These are phyloP conservation scores for Cataglyphis livida DNA, from an alignment of 2,888 invertebrate genomes.

Conservation along the genomic window DNA sequence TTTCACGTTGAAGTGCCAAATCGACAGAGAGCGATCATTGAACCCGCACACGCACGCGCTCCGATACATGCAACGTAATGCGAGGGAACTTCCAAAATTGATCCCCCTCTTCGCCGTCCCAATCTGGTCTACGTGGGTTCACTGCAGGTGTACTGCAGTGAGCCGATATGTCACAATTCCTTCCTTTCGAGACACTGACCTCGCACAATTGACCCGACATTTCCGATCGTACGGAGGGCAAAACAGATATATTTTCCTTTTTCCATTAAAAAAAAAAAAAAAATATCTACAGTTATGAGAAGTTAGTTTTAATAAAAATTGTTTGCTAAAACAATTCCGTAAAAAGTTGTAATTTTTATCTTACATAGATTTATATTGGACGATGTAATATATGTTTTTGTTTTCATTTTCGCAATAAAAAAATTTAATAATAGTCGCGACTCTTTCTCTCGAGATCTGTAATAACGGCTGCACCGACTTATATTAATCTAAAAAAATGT, in stretches of 20 bases:
- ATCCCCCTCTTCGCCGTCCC: not conserved
- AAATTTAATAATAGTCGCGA: constrained; percentile 28
- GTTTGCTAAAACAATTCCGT: not conserved
- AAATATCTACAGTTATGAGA: not conserved
- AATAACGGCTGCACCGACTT: constrained; percentile 23
- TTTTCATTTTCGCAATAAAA: not conserved
- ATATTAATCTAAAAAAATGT: constrained; percentile 33
- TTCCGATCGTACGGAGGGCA: constrained; percentile 27
- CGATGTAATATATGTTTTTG: not conserved
- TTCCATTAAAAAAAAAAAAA: not conserved
- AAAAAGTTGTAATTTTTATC: not conserved
- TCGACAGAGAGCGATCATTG: constrained; percentile 48
- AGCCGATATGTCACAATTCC: constrained; percentile 69
- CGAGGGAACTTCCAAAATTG: constrained; percentile 66
- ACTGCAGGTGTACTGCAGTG: constrained; percentile 68
- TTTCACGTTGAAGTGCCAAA: constrained; percentile 14
- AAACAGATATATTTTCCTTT: not conserved
- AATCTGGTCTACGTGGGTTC: constrained; percentile 63
- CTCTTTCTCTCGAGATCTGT: not conserved
- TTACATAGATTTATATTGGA: not conserved
- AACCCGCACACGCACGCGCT: constrained; percentile 24
- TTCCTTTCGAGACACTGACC: constrained; percentile 68
- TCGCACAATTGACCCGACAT: constrained; percentile 66
- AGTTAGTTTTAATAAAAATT: not conserved
- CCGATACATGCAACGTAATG: constrained; percentile 45